phyloP scores from a whole-genome alignment of 2,113 vertebrate species.

The Prunella himalayana region DNA sequence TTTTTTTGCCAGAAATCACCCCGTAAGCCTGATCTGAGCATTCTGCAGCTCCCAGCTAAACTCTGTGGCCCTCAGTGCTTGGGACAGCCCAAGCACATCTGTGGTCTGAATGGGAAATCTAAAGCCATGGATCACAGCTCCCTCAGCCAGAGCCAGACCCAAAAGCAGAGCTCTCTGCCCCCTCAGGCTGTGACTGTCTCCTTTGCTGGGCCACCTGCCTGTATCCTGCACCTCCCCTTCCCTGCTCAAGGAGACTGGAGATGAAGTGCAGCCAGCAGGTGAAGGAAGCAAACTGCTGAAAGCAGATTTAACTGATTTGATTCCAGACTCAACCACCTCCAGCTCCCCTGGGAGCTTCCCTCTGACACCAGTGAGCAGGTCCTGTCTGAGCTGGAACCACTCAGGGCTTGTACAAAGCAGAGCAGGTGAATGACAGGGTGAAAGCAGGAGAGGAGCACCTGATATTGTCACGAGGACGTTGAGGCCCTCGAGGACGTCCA shows the following conservation, averaged over 20 bases:
- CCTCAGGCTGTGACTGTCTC: background rate
- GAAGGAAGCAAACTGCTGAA: background rate
- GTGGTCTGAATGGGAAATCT: background rate
- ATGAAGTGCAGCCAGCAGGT: background rate
- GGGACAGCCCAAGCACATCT: background rate
- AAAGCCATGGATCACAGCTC: background rate
- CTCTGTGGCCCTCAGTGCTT: background rate
- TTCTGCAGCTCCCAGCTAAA: background rate
- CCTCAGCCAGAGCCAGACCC: background rate
- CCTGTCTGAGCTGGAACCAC: background rate
- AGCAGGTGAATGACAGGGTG: background rate
- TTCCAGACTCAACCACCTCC: background rate
- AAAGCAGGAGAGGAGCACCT: constrained; percentile 61
- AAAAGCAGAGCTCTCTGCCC: background rate
- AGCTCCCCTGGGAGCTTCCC: background rate
- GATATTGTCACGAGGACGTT: constrained; percentile 99
- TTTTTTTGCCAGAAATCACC: background rate
- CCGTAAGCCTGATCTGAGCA: background rate
- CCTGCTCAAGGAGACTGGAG: background rate
- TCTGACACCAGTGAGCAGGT: background rate
- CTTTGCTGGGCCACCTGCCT: background rate
- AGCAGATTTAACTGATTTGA: background rate
- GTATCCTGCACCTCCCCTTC: background rate
- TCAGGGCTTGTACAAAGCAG: rapidly evolving
- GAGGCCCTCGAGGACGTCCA: constrained; percentile 97